Conservation (phyloP, 2,113 vertebrate genomes). For the Sula dactylatra region DNA sequence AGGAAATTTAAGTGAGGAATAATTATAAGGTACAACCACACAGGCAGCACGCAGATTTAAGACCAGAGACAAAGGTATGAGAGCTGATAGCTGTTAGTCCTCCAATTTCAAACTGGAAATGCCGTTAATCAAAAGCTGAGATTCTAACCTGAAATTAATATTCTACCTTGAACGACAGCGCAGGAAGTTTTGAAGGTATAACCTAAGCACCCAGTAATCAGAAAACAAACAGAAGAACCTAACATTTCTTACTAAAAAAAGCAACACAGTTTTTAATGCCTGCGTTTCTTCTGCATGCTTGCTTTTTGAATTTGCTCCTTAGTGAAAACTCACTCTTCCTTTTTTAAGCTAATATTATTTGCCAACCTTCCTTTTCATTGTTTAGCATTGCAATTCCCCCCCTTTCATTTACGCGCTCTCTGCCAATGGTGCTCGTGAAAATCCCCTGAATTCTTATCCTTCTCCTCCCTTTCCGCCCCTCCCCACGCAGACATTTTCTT, state of each 20-base stretch:
- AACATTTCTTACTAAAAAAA: neutral
- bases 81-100: neutral
- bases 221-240: neutral
- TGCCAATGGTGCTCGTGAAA: neutral
- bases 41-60: neutral
- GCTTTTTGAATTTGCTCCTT: neutral
- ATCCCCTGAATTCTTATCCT: neutral
- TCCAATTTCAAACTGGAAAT: neutral
- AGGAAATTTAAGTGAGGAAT: constrained; percentile 6
- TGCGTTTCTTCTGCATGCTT: neutral
- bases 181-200: neutral
- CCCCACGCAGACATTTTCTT: neutral
- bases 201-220: neutral
- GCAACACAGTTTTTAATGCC: neutral
- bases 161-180: fast-evolving
- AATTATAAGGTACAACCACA: neutral
- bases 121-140: constrained; percentile 12
- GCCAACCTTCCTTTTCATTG: neutral
- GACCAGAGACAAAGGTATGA: neutral
- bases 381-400: neutral
- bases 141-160: constrained; percentile 8
- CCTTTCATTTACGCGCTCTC: neutral
- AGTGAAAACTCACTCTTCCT: neutral
- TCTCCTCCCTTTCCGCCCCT: neutral
- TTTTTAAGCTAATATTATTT: neutral